These are phyloP conservation scores for Drepanosiphum platanoidis DNA, from an alignment of 2,888 invertebrate species.

Conservation along the genomic window DNA sequence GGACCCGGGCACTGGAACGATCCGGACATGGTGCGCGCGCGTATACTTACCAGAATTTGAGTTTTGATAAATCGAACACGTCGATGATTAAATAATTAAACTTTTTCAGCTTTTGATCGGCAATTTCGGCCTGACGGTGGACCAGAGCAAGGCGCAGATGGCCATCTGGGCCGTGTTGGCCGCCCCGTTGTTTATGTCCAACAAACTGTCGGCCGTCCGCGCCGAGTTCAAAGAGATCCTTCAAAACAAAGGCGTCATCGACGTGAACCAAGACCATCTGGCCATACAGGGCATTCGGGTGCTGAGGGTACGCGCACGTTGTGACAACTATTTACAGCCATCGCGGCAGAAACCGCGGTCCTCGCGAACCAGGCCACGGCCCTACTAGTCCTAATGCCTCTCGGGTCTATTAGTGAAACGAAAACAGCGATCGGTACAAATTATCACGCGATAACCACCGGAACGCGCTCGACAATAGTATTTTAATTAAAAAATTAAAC, in stretches of 20 bases:
- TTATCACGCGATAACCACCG: too few species aligned
- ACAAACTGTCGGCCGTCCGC: conserved; percentile 74
- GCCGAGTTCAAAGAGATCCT: conserved; percentile 73
- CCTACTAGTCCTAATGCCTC: too few species aligned
- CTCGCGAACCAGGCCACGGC: too few species aligned
- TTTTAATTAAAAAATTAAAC: too few species aligned
- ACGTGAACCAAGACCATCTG: conserved; percentile 75
- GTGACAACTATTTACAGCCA: too few species aligned
- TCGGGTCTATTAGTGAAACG: too few species aligned
- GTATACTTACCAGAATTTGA: too few species aligned
- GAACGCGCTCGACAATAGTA: too few species aligned
- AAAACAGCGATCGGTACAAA: too few species aligned
- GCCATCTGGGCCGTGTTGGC: conserved; percentile 79
- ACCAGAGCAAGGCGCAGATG: conserved; percentile 79
- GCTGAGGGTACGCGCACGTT: conserved; percentile 67
- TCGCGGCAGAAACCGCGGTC: too few species aligned
- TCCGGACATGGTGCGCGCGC: conserved; percentile 76
- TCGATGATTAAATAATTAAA: too few species aligned
- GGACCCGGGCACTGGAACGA: conserved; percentile 81
- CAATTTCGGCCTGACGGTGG: conserved; percentile 74
- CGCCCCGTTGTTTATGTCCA: conserved; percentile 78
- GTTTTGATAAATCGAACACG: too few species aligned
- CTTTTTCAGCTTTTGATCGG: conserved; percentile 71
- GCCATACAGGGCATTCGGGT: conserved; percentile 74
- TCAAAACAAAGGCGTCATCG: conserved; percentile 73